A percentile compares a stretch with the other conserved stretches of the same genome.
These are phyloP conservation scores for Lordiphosa mommai DNA, from an alignment of 1,140 invertebrate species.

Conservation along the genomic window DNA sequence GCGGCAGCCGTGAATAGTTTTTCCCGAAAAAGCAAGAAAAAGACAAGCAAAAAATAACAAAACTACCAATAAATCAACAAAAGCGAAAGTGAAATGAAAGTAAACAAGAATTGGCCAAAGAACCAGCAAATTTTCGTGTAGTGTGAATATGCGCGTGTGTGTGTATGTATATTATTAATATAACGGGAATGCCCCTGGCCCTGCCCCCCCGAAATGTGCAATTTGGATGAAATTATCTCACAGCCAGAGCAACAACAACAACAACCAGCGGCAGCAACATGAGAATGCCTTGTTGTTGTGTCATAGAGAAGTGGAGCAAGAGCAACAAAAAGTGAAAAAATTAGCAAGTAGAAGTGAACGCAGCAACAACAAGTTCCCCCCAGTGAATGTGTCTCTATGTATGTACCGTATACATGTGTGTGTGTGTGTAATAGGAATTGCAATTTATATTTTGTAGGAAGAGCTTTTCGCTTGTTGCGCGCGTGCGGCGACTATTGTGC, in stretches of 20 bases:
- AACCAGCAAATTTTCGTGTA: conserved; percentile 11
- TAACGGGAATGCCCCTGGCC: conserved; percentile 32
- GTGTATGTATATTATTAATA: conserved; percentile 30
- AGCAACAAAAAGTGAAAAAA: conserved; percentile 39
- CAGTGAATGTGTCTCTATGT: neutral
- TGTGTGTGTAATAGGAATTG: conserved; percentile 64
- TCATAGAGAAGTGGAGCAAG: conserved; percentile 71
- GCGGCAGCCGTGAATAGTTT: conserved; percentile 58
- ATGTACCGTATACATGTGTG: too few relatives aligned
- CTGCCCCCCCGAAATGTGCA: conserved; percentile 2
- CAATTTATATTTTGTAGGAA: conserved; percentile 57
- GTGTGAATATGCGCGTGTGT: conserved; percentile 8
- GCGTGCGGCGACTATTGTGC: conserved; percentile 55
- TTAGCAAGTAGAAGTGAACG: conserved; percentile 30
- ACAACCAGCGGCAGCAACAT: too few relatives aligned
- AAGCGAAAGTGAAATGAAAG: conserved; percentile 25
- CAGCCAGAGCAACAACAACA: conserved; percentile 10
- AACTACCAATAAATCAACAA: conserved; percentile 23
- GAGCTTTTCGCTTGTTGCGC: conserved; percentile 74
- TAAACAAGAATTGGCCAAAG: conserved; percentile 26
- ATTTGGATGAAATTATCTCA: conserved; percentile 21
- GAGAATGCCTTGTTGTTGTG: conserved; percentile 42
- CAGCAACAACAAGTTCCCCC: conserved; percentile 33
- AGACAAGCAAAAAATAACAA: conserved; percentile 43
- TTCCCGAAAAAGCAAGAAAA: conserved; percentile 64